A percentile compares a stretch with the other conserved stretches of the same genome.
These are phyloP conservation scores for Sebastes steindachneri DNA, from an alignment of 2,797 vertebrate genomes.

Conservation along the genomic window DNA sequence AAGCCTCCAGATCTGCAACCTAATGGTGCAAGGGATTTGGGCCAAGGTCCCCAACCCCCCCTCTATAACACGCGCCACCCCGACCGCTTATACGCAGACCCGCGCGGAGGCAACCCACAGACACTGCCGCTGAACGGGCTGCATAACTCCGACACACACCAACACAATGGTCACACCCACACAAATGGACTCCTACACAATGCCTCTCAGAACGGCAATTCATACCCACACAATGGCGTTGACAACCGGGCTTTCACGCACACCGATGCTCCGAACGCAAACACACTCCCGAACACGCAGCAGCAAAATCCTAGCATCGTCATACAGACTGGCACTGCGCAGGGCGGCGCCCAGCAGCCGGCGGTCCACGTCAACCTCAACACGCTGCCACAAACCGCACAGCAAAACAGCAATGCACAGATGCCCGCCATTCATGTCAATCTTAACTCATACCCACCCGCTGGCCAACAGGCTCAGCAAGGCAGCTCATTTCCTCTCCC, in stretches of 20 bases:
- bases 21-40: slow-evolving; percentile 48
- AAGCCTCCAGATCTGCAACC: slow-evolving; percentile 64
- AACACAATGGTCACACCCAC: slow-evolving; percentile 47
- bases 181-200: slow-evolving; percentile 51
- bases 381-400: slow-evolving; percentile 51
- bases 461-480: slow-evolving; percentile 45
- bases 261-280: slow-evolving; percentile 43
- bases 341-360: slow-evolving; percentile 44
- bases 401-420: slow-evolving; percentile 54
- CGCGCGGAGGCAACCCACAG: slow-evolving; percentile 30
- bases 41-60: slow-evolving; percentile 58
- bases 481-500: slow-evolving; percentile 16
- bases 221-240: slow-evolving; percentile 63
- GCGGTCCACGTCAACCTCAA: slow-evolving; percentile 80
- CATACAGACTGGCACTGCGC: slow-evolving; percentile 71
- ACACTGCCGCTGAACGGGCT: slow-evolving; percentile 30
- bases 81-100: slow-evolving; percentile 33
- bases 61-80: slow-evolving; percentile 38
- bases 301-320: slow-evolving; percentile 76
- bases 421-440: slow-evolving; percentile 82
- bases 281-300: slow-evolving; percentile 34
- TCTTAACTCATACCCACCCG: slow-evolving; percentile 71
- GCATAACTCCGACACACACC: slow-evolving; percentile 33
- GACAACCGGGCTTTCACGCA: slow-evolving; percentile 68
- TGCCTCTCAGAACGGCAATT: slow-evolving; percentile 57